These are phyloP conservation scores for Drosophila melanica DNA, from an alignment of 1,140 invertebrate species.

Conservation along the genomic window DNA sequence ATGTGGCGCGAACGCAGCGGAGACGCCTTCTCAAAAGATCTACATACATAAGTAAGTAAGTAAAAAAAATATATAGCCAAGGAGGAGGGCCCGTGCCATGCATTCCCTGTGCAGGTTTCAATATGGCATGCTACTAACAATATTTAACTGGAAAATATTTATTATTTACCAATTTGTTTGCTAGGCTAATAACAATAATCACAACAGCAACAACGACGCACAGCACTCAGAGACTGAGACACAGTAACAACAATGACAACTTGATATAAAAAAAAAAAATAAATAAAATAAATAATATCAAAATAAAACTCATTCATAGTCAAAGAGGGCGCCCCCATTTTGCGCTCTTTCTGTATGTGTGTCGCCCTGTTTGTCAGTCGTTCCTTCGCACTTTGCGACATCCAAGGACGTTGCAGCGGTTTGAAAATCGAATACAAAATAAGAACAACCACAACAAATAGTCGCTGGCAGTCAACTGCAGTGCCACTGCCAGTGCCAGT, in stretches of 20 bases:
- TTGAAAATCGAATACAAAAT: slow-evolving; percentile 76
- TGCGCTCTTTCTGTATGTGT: slow-evolving; percentile 9
- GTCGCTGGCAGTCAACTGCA: slow-evolving; percentile 56
- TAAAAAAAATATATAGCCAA: slow-evolving; percentile 41
- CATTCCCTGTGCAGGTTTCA: slow-evolving; percentile 59
- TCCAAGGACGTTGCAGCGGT: slow-evolving; percentile 76
- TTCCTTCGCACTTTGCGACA: slow-evolving; percentile 10
- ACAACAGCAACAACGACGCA: slow-evolving; percentile 60
- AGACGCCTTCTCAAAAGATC: slow-evolving; percentile 64
- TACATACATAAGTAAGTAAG: slow-evolving; percentile 64
- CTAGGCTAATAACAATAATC: slow-evolving; percentile 84
- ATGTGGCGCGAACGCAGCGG: slow-evolving; percentile 59
- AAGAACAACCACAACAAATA: slow-evolving; percentile 56
- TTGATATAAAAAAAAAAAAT: slow-evolving; percentile 41
- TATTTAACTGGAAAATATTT: slow-evolving; percentile 84
- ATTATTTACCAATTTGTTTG: slow-evolving; percentile 84
- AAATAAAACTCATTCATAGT: slow-evolving; percentile 69
- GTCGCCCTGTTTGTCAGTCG: neutral
- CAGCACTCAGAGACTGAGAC: slow-evolving; percentile 26
- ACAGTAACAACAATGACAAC: slow-evolving; percentile 39
- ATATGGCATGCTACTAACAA: slow-evolving; percentile 82
- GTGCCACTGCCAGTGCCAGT: slow-evolving; percentile 25
- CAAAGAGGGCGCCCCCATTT: slow-evolving; percentile 35
- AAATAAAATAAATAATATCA: slow-evolving; percentile 11
- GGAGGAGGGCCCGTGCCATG: slow-evolving; percentile 57